Evolutionary conservation across 2,113 vertebrate genomes (phyloP).

Genomic region (Puffinus mauretanicus): DNA sequence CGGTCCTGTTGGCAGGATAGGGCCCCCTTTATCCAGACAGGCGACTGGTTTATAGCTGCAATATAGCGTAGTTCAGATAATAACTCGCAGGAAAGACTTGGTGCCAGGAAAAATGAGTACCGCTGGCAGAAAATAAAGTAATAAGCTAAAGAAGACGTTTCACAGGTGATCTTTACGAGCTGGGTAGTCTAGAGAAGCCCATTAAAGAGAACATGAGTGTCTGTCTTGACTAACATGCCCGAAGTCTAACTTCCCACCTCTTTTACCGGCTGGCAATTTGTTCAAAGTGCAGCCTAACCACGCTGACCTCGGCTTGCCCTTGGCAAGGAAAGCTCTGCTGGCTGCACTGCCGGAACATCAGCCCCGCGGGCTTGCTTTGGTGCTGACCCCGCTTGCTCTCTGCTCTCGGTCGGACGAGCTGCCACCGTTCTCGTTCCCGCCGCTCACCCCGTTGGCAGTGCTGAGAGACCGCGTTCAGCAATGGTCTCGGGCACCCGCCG

Average conservation of each 20-base stretch:
- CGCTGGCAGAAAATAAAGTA: background rate
- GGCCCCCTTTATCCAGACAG: background rate
- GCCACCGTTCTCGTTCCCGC: fast-evolving
- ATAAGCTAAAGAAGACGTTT: background rate
- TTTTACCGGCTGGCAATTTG: background rate
- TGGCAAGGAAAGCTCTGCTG: background rate
- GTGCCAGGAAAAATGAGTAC: background rate
- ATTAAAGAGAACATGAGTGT: background rate
- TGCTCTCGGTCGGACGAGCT: background rate
- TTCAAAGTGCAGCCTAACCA: background rate
- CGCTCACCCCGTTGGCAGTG: background rate
- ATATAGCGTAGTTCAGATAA: background rate
- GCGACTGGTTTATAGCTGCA: background rate
- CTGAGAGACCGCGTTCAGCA: background rate
- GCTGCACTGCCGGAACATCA: fast-evolving
- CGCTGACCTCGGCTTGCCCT: background rate
- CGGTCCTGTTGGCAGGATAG: background rate
- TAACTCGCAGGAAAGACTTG: background rate
- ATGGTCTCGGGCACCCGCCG: background rate
- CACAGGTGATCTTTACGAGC: background rate
- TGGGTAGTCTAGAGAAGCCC: background rate
- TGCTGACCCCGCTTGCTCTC: background rate
- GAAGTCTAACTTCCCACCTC: background rate
- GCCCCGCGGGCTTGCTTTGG: background rate
- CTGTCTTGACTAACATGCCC: background rate